Evolutionary conservation across 2,797 vertebrate genomes (phyloP), one percentile per base, ranked within the genome.

Genomic region (Hippopotamyrus pictus): DNA sequence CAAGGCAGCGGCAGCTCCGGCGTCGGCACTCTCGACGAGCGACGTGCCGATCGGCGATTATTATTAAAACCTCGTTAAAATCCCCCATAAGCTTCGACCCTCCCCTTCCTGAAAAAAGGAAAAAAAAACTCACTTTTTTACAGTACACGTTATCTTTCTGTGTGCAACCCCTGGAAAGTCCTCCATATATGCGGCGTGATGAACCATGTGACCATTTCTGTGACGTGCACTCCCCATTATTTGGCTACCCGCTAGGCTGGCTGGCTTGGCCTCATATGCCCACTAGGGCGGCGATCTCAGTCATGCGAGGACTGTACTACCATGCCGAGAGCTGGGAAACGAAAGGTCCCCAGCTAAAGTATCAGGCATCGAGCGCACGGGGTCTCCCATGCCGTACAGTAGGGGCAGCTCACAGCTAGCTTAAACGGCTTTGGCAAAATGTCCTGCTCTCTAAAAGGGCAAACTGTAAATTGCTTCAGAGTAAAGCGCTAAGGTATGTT

Each of bases 31-130:
- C 62, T 25, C 88, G 29, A 90, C 76, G 88, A 91, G 84, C 90
- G 92, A 90, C 90, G 90, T 76, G 85, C 88, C 86, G 85, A 89
- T 90, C 50, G 73, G 88, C 90, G 85, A 89, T 91, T 90, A 87
- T 91, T 90, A 89, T 90, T 89, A 91, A 65, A 91, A 90, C 85
- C 88, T 92, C 91, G 91, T 91, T 92, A 91, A 88, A 90, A 86
- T 51, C 48, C 84, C 48, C 82, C 29, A 53, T 46, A 65, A 62
- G 88, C 53, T 7, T 25, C 41, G 2, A 46, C 87, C 57, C 87
- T 41, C 51, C 86, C 51, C 7, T 54, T 53, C 7, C 76, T 8
- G 19, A 19, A 82, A 82, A 82, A 76, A 46, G 46, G 19, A 19
- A 7, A 3, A 46, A 79, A 46, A 82, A 82, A 9, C 19, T 79